Evolutionary conservation across 2,888 invertebrate genomes (phyloP).

Genomic region (Drosophila vallismaia): DNA sequence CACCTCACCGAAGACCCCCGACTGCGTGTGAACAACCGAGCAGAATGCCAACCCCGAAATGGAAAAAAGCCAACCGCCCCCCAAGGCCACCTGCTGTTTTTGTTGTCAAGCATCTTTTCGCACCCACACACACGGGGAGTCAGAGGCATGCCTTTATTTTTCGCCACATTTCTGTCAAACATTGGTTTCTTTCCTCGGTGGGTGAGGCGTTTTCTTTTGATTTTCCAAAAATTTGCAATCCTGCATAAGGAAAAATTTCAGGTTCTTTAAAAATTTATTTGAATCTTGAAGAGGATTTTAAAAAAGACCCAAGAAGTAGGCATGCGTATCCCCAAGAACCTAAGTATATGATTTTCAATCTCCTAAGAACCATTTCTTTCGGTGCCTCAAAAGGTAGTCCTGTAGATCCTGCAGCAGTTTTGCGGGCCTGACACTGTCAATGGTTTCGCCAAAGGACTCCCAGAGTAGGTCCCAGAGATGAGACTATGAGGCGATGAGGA

Average conservation of each 20-base stretch:
- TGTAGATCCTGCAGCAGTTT: background rate
- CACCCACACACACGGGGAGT: constrained; percentile 19
- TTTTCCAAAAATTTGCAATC: background rate
- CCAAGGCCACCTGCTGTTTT: constrained; percentile 32
- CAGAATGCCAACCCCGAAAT: background rate
- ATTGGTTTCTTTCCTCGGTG: constrained; percentile 12
- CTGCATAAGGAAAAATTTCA: background rate
- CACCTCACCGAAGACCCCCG: constrained; percentile 29
- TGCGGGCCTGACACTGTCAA: constrained; percentile 7
- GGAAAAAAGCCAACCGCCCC: constrained; percentile 1
- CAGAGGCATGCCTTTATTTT: background rate
- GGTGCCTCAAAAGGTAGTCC: background rate
- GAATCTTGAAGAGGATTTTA: too few species aligned
- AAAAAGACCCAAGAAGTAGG: too few species aligned
- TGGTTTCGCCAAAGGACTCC: constrained; percentile 3
- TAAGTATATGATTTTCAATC: background rate
- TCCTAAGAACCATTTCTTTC: background rate
- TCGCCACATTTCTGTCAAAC: constrained; percentile 18
- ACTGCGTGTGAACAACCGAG: constrained; percentile 18
- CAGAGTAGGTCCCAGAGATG: constrained; percentile 3
- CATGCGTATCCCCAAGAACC: too few species aligned
- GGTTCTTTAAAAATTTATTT: too few species aligned
- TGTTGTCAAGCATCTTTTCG: constrained; percentile 29
- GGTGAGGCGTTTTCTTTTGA: background rate
- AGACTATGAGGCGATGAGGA: constrained; percentile 16